Evolutionary conservation across 2,113 vertebrate genomes (phyloP).

Genomic region (Thalassoma bifasciatum): DNA sequence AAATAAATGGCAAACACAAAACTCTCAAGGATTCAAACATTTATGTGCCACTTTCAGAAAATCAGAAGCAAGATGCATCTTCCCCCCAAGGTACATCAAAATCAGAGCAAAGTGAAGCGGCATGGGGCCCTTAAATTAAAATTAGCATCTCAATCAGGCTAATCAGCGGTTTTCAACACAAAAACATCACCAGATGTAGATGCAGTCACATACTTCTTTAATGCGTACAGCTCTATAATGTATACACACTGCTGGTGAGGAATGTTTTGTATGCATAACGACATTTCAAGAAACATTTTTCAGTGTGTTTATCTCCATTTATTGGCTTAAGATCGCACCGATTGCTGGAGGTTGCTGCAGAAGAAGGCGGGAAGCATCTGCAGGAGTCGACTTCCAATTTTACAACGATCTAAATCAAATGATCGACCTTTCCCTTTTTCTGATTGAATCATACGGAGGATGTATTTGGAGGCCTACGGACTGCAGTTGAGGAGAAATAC

Average conservation of each 20-base stretch:
- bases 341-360: neutral
- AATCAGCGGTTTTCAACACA: constrained; percentile 28
- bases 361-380: neutral
- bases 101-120: constrained; percentile 2
- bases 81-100: constrained; percentile 4
- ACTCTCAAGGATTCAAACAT: neutral
- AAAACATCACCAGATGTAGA: neutral
- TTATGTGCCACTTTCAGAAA: neutral
- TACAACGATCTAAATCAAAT: neutral
- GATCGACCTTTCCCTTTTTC: neutral
- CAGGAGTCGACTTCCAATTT: constrained; percentile 1
- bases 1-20: neutral
- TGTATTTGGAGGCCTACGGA: too few relatives aligned
- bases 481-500: too few relatives aligned
- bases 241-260: neutral
- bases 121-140: constrained; percentile 26
- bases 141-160: constrained; percentile 35
- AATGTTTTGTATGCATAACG: neutral
- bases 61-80: neutral
- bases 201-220: neutral
- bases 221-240: neutral
- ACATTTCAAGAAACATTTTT: neutral
- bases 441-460: neutral
- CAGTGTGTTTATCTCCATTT: too few relatives aligned
- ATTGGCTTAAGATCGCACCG: neutral